Base-by-base conservation (phyloP, 2,888 invertebrate genomes). In the Drosophila tripunctata region DNA sequence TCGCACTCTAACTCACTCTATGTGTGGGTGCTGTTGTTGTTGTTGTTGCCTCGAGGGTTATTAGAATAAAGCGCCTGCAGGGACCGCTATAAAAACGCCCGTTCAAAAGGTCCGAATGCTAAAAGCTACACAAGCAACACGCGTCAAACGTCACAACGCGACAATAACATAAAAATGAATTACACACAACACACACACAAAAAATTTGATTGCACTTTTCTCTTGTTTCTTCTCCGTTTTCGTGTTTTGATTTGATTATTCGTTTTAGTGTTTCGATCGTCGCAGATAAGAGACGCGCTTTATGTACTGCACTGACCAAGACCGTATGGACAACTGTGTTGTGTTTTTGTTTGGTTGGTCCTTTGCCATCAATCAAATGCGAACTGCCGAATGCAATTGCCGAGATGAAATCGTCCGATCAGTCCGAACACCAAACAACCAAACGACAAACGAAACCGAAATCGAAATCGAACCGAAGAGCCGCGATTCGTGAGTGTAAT, bases 51-150 rank as follows among this genome's bases (percentile, higher is more conserved):
- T 65, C 51, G 61, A 63, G 63, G 67, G 66, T 61, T 81, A 61
- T 68, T 69, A 70, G 65, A 65, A 73, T 54, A 66, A 80, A 67
- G 45, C 67, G 75, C 78, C 69, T 52, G 65, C 63, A 64, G 78
- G 69, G 71, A 87, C 79, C 79, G 85, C 76, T 65, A 78, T 87
- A 87, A 84, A 44, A 82, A 85, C 62, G 65, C 57, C 54, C 61
- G 40, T 45, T 40, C 61, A 60, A 62, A 64, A 64, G 48, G 69
- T 61, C 67, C 71, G 44, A 67, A 43, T 43, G 47, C 52, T 40
- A n/a, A 64, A 35, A 44, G 22, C 52, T 30, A 12, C 22, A 44
- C 44, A 56, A 51, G 41, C 43, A 40, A 48, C 2, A 7, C 1
- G 22, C 10, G 8, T 27, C 27, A 44, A 58, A 41, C 61, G 67